Conservation (phyloP, 1,140 invertebrate genomes). For the Drosophila burlai region DNA sequence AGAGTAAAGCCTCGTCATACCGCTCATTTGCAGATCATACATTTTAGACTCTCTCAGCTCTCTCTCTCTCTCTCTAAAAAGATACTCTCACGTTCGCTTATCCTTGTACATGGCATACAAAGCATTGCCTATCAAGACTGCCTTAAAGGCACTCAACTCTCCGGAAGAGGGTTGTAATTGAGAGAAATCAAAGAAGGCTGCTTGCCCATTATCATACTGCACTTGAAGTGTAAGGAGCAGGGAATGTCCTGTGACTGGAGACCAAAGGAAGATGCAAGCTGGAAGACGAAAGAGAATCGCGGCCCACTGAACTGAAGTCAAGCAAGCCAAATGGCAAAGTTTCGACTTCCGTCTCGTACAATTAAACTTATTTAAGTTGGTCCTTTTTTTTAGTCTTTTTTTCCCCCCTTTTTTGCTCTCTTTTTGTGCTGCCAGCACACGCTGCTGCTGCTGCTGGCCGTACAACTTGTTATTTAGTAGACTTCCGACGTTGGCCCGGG, state of each 20-base stretch:
- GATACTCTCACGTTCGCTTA: too few species aligned
- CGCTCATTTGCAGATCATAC: too few species aligned
- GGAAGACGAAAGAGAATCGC: not conserved
- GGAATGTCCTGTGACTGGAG: not conserved
- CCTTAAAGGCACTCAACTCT: not conserved
- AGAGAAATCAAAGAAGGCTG: not conserved
- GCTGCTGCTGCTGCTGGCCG: slow-evolving; percentile 18
- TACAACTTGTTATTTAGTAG: slow-evolving; percentile 44
- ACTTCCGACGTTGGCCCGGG: slow-evolving; percentile 32
- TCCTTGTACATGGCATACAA: too few species aligned
- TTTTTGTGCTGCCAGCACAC: slow-evolving; percentile 10
- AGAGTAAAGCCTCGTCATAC: too few species aligned
- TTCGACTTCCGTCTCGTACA: slow-evolving; percentile 51
- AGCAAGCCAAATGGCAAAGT: slow-evolving; percentile 39
- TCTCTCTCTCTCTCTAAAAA: too few species aligned
- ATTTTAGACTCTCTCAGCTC: too few species aligned
- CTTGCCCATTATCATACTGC: not conserved
- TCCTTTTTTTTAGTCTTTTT: slow-evolving; percentile 5
- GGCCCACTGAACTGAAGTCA: slow-evolving; percentile 1
- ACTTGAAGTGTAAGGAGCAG: not conserved
- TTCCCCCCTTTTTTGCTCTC: too few species aligned
- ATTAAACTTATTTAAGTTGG: slow-evolving; percentile 67
- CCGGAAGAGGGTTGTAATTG: not conserved
- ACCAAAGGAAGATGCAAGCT: not conserved
- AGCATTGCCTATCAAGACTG: not conserved